phyloP scores from a whole-genome alignment of 2,113 vertebrate genomes.

The Fulmarus glacialis region DNA sequence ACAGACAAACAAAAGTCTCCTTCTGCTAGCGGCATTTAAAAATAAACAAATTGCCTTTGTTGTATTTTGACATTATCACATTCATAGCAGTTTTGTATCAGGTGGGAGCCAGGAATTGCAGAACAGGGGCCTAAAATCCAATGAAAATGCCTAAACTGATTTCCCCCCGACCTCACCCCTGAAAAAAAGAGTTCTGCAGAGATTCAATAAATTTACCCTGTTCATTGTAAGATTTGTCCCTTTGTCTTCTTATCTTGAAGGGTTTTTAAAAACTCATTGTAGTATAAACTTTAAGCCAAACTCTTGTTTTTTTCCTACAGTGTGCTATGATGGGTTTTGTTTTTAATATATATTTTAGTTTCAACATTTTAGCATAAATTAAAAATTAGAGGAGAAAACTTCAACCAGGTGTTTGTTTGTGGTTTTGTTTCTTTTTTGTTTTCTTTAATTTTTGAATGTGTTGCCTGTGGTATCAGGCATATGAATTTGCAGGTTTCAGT shows the following conservation, averaged over 20 bases:
- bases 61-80: background rate
- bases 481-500: background rate
- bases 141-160: background rate
- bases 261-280: background rate
- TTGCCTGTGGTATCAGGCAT: background rate
- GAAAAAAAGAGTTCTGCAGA: background rate
- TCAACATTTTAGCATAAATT: background rate
- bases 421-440: background rate
- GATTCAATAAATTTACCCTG: background rate
- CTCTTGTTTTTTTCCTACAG: background rate
- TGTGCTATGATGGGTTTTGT: background rate
- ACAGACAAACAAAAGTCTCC: background rate
- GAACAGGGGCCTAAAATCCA: background rate
- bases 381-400: background rate
- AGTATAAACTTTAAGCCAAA: background rate
- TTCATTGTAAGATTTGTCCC: background rate
- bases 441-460: background rate
- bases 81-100: background rate
- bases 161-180: background rate
- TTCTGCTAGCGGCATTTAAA: background rate
- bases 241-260: background rate
- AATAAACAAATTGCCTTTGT: background rate
- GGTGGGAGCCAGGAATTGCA: background rate
- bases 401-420: background rate
- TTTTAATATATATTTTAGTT: background rate